These are phyloP conservation scores for Dendrocopos noguchii DNA, from an alignment of 2,113 vertebrate genomes.

Conservation along the genomic window DNA sequence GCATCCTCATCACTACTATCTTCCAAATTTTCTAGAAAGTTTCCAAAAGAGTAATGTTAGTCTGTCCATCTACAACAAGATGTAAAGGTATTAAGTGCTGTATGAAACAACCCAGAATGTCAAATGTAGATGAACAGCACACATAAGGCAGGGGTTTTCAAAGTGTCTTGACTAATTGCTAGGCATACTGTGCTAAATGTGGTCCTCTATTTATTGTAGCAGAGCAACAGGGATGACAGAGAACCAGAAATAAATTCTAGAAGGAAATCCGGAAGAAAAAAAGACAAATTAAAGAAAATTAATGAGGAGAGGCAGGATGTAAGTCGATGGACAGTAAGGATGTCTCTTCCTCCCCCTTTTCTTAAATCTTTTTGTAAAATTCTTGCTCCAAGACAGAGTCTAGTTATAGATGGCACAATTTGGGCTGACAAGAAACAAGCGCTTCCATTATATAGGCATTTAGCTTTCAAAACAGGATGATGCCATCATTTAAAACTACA, in stretches of 20 bases:
- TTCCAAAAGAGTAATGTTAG: conserved; percentile 25
- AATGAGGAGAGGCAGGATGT: background rate
- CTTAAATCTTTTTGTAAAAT: background rate
- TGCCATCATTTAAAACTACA: background rate
- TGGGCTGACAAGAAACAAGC: background rate
- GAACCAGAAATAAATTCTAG: background rate
- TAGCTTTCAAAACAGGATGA: background rate
- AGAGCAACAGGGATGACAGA: background rate
- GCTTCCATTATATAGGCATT: background rate
- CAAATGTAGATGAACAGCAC: background rate
- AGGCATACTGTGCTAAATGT: background rate
- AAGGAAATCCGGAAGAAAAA: background rate
- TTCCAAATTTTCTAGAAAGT: conserved; percentile 87
- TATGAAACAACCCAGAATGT: background rate
- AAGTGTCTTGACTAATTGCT: background rate
- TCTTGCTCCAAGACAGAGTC: background rate
- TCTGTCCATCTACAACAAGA: background rate
- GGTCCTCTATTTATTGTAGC: background rate
- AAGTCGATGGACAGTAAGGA: background rate
- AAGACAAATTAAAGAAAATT: background rate
- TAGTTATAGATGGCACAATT: background rate
- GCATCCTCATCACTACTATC: conserved; percentile 94
- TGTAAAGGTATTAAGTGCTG: background rate
- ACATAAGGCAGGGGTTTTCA: background rate
- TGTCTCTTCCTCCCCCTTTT: background rate